Base-by-base conservation (phyloP, 2,888 invertebrate species). In the Caenorhabditis sp. region DNA sequence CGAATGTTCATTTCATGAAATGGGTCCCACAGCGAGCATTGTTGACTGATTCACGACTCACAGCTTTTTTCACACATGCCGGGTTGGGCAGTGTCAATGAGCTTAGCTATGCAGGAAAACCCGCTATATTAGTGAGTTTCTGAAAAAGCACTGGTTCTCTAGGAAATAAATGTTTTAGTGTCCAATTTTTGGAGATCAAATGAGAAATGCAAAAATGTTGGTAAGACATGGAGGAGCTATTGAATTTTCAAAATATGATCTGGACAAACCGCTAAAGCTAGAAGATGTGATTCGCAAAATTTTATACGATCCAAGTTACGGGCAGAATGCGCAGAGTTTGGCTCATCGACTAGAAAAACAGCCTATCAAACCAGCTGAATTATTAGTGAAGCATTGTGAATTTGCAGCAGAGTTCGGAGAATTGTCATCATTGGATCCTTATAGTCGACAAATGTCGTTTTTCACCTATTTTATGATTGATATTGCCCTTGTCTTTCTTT, bases 171-270 rank as follows among this genome's bases (percentile, higher is more conserved):
- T 31, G 31, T 31, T 31, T 43, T 43, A 43, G 66, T 66, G 73
- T 49, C 77, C 77, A 3, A 17, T 77, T 10, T 73, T 77, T n/a
- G 77, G 73, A 2, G 77, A 77, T 57, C 77, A 77, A 55, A 62
- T 70, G 58, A 65, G 73, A 57, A 77, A 77, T 50, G 69, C 77
- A 1, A 68, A 70, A 36, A 77, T 77, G 77, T 21, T 77, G n/a
- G 36, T 54, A 1, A 24, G 77, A 1, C 70, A 70, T 26, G 68
- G 66, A 19, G 67, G 70, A n/a, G 58, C 70, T 8, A 59, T 77
- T 31, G 70, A 62, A 49, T 57, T 74, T 1, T 66, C 70, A 1
- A 77, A 77, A 27, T 69, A 62, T n/a, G 70, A 77, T 23, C 58
- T 77, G 12, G 26, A 24, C 10, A 37, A 36, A 1, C 55, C 49